Evolutionary conservation across 2,113 vertebrate species (phyloP).

Genomic region (Mustela nigripes): DNA sequence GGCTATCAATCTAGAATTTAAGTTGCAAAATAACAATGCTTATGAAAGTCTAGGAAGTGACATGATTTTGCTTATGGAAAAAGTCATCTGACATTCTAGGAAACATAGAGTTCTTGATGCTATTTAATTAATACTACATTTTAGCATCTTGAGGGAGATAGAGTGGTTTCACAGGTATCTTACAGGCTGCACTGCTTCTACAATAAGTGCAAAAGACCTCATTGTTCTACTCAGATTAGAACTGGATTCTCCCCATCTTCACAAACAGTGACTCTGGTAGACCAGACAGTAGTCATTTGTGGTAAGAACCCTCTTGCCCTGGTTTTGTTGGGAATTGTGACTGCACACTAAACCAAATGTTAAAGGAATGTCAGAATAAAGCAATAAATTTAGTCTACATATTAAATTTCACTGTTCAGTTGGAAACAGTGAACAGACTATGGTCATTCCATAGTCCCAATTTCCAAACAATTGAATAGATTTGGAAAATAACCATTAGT

Average conservation of each 20-base stretch:
- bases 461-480: neutral
- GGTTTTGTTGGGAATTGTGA: neutral
- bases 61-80: neutral
- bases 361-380: neutral
- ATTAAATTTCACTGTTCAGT: neutral
- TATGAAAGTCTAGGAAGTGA: neutral
- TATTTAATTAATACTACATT: slow-evolving; percentile 77
- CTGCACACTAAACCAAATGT: neutral
- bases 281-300: neutral
- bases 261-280: neutral
- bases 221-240: neutral
- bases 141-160: slow-evolving; percentile 47
- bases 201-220: slow-evolving; percentile 45
- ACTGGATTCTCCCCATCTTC: neutral
- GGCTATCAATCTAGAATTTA: slow-evolving; percentile 1
- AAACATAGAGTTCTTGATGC: neutral
- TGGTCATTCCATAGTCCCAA: neutral
- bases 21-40: neutral
- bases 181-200: neutral
- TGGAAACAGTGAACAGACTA: neutral
- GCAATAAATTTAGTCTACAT: neutral
- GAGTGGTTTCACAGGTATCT: slow-evolving; percentile 46
- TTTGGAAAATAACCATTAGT: slow-evolving; percentile 4
- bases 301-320: neutral
- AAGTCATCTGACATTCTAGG: slow-evolving; percentile 73